A percentile compares a stretch with the other conserved stretches of the same genome.
phyloP scores from a whole-genome alignment of 1,140 invertebrate genomes.

The Cyclina sinensis region DNA sequence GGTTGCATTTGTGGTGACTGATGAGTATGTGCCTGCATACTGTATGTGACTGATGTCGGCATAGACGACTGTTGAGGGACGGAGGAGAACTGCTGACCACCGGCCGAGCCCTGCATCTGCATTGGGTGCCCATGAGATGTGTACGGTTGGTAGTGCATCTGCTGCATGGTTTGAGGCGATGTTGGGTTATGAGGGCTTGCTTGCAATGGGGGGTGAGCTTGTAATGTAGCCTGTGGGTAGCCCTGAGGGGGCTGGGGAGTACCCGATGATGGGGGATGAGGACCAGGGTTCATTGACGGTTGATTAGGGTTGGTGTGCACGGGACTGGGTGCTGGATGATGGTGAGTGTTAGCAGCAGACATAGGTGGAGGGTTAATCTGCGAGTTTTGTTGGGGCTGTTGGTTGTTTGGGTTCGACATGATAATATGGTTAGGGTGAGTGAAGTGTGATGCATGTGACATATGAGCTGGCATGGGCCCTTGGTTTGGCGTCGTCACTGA shows the following conservation, averaged over 20 bases:
- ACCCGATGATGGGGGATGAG: slow-evolving; percentile 72
- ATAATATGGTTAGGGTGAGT: slow-evolving; percentile 37
- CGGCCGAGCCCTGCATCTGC: slow-evolving; percentile 38
- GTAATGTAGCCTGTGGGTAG: slow-evolving; percentile 52
- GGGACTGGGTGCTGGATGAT: slow-evolving; percentile 53
- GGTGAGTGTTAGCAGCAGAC: neutral
- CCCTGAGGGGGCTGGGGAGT: slow-evolving; percentile 70
- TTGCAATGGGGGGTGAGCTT: slow-evolving; percentile 63
- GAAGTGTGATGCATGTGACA: slow-evolving; percentile 53
- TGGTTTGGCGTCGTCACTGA: slow-evolving; percentile 37
- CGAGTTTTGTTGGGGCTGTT: slow-evolving; percentile 40
- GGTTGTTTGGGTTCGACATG: slow-evolving; percentile 28
- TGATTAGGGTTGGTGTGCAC: slow-evolving; percentile 52
- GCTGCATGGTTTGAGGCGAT: slow-evolving; percentile 56
- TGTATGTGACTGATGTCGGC: slow-evolving; percentile 57
- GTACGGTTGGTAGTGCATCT: slow-evolving; percentile 32
- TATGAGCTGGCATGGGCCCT: slow-evolving; percentile 70
- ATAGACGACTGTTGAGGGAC: slow-evolving; percentile 33
- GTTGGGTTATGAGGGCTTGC: slow-evolving; percentile 57
- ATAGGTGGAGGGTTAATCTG: slow-evolving; percentile 56
- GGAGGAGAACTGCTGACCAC: slow-evolving; percentile 52
- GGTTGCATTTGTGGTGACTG: slow-evolving; percentile 47
- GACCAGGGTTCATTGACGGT: slow-evolving; percentile 30
- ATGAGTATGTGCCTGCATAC: slow-evolving; percentile 46
- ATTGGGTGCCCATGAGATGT: neutral